Percentiles rank a stretch among this genome's conserved stretches.
These are phyloP conservation scores for Nyctibius bracteatus DNA, from an alignment of 2,113 vertebrate species.

Conservation along the genomic window DNA sequence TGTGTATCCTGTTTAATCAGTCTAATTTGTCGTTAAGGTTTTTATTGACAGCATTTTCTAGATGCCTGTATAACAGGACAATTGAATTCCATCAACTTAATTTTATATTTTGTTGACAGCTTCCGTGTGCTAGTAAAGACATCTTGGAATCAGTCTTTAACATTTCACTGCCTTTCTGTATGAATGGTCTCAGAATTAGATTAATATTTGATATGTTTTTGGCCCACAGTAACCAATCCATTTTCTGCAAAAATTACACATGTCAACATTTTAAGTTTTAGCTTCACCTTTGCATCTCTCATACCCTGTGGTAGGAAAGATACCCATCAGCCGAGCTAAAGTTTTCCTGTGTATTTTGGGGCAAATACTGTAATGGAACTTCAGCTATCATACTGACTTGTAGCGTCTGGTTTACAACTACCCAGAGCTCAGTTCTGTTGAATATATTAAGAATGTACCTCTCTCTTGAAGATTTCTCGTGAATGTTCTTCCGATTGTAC, in stretches of 20 bases:
- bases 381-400: not conserved
- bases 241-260: not conserved
- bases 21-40: not conserved
- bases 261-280: not conserved
- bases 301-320: not conserved
- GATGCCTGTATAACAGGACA: not conserved
- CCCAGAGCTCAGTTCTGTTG: not conserved
- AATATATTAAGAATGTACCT: not conserved
- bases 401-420: not conserved
- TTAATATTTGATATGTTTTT: not conserved
- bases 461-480: not conserved
- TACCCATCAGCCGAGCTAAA: not conserved
- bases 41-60: not conserved
- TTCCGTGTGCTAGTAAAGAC: not conserved
- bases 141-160: not conserved
- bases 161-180: not conserved
- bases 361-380: not conserved
- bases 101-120: not conserved
- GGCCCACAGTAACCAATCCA: not conserved
- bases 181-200: not conserved
- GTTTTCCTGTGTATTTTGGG: not conserved
- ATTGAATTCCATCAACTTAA: conserved; percentile 4
- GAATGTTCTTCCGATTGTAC: not conserved
- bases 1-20: not conserved
- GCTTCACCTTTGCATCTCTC: not conserved